Base-by-base conservation (phyloP, 2,888 invertebrate genomes). In the Rugalucina vietnamica region DNA sequence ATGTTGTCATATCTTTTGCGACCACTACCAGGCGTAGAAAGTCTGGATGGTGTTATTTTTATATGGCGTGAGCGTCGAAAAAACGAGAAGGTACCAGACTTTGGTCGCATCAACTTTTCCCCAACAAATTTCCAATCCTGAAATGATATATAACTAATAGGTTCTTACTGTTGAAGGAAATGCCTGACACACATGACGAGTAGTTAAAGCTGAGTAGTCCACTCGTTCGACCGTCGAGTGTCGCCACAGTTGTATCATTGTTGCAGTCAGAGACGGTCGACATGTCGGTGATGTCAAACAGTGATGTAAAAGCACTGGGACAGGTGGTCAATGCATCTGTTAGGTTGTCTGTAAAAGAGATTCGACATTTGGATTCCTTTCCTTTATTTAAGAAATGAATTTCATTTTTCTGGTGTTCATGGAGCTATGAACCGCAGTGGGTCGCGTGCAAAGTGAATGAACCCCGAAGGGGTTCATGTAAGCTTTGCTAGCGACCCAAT, bases 51-150 rank as follows among this genome's bases (percentile, higher is more conserved):
- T 18, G 4, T 65, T 1, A 65, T 65, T 65, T 65, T 21, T 34
- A 32, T 32, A 18, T 65, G 65, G 10, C 65, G 65, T 18, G 65
- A 65, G 21, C 65, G 65, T 18, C 65, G 65, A 18, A 65, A 65
- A 24, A 34, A 65, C 2, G 65, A 65, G 34, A 65, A 65, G 18
- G 29, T 34, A 34, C 34, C 10, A 24, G 18, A 76, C 32, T 82
- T 87, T n/a, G 87, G 87, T 72, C 87, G 65, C 43, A 79, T 75
- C 21, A 81, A 18, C 18, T 69, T 74, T 29, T 87, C 87, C 87
- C 87, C 84, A 75, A 81, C 85, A 37, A 81, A 82, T 24, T 76
- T 76, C 87, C 87, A 87, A 49, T 74, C 84, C 87, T 87, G 76
- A 76, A 87, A 86, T 1, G 21, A 36, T 24, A 32, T n/a, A n/a